Evolutionary conservation across 1,140 invertebrate genomes (phyloP).

Genomic region (Brachionus manjavacas): DNA sequence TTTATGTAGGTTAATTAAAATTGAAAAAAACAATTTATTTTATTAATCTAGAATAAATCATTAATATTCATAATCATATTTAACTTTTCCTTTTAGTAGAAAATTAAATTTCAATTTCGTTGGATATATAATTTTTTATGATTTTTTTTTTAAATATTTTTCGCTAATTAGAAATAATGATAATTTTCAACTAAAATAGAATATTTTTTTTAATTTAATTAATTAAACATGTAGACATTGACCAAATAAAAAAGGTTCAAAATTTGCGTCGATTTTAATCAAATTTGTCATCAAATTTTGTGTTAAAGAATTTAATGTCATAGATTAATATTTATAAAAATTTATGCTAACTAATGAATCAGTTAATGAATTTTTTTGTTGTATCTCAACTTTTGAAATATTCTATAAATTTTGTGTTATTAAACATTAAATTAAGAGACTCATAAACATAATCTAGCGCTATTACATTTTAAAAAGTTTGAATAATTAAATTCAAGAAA

Average conservation of each 20-base stretch:
- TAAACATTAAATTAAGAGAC: background rate
- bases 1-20: background rate
- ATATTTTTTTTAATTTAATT: background rate
- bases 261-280: background rate
- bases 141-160: background rate
- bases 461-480: background rate
- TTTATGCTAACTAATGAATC: no score
- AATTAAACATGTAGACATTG: background rate
- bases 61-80: background rate
- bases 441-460: background rate
- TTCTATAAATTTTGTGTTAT: background rate
- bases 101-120: background rate
- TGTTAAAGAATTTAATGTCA: background rate
- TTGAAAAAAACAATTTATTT: background rate
- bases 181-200: background rate
- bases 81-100: background rate
- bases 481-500: background rate
- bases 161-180: background rate
- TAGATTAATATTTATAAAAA: no score
- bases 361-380: no score
- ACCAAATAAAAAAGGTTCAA: background rate
- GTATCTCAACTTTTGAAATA: no score
- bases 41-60: background rate
- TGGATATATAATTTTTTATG: no score
- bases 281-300: background rate